phyloP scores from a whole-genome alignment of 2,888 invertebrate species.

The Ceratothoa steindachneri region DNA sequence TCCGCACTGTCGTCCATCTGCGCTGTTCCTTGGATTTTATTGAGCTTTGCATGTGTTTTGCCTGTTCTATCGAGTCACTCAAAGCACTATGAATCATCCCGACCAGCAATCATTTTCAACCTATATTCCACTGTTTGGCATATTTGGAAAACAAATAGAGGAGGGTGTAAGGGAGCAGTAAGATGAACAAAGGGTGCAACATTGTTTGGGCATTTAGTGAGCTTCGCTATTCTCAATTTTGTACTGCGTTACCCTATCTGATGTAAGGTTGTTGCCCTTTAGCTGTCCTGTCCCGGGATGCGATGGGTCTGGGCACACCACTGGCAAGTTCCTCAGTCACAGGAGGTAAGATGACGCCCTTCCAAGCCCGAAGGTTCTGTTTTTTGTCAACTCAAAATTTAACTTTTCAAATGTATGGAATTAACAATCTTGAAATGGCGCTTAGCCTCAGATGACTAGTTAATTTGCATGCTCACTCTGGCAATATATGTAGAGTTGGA shows the following conservation, averaged over 20 bases:
- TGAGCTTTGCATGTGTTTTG: not conserved
- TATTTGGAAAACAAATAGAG: not conserved
- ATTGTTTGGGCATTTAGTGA: not conserved
- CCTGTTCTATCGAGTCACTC: too few species aligned
- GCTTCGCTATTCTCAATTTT: not conserved
- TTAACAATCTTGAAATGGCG: not conserved
- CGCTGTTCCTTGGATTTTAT: not conserved
- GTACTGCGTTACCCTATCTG: not conserved
- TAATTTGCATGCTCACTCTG: not conserved
- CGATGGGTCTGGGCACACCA: slow-evolving; percentile 95
- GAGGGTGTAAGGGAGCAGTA: not conserved
- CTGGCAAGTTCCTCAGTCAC: slow-evolving; percentile 59
- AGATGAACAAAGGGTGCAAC: not conserved
- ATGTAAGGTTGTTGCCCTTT: slow-evolving; percentile 21
- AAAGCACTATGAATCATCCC: too few species aligned
- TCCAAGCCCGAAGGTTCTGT: not conserved
- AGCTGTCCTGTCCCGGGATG: slow-evolving; percentile 66
- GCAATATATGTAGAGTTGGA: not conserved
- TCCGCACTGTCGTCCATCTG: not conserved
- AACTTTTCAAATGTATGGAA: not conserved
- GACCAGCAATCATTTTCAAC: not conserved
- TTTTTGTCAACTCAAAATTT: not conserved
- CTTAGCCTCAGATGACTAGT: not conserved
- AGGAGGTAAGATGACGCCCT: slow-evolving; percentile 44
- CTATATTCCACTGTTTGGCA: not conserved